Conservation (phyloP, 2,113 vertebrate genomes). For the Apteryx mantelli region DNA sequence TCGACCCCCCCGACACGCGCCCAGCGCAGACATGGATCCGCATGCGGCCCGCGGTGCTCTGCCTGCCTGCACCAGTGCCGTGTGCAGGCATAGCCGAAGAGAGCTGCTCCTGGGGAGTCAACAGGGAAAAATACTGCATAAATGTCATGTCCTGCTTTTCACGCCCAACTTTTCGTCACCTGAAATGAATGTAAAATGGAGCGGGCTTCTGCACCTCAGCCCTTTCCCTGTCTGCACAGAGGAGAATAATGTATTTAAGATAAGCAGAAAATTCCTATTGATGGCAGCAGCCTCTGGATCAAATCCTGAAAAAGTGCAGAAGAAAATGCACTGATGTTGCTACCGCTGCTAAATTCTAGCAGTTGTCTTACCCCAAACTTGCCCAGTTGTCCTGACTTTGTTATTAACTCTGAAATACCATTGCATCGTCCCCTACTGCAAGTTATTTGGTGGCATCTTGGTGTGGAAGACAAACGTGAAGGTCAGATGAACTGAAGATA, state of each 20-base stretch:
- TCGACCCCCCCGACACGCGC: too few species aligned
- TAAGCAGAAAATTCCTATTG: background rate
- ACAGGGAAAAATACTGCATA: background rate
- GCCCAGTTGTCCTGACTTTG: background rate
- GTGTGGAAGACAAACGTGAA: background rate
- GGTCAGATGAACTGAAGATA: background rate
- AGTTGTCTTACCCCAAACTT: background rate
- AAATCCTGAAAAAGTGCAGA: background rate
- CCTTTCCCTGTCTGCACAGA: background rate
- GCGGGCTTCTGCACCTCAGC: background rate
- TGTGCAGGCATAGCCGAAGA: background rate
- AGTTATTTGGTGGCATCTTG: background rate
- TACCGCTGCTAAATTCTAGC: background rate
- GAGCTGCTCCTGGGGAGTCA: background rate
- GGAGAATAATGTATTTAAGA: background rate
- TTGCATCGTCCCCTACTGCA: background rate
- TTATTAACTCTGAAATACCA: background rate
- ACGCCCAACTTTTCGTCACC: background rate
- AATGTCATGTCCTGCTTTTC: rapidly evolving
- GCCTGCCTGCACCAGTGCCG: background rate
- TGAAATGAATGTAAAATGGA: background rate
- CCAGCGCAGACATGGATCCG: too few species aligned
- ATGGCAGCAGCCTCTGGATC: background rate
- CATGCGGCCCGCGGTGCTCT: too few species aligned
- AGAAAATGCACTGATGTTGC: background rate